phyloP scores from a whole-genome alignment of 2,888 invertebrate genomes.

The Apodemia hepburni region DNA sequence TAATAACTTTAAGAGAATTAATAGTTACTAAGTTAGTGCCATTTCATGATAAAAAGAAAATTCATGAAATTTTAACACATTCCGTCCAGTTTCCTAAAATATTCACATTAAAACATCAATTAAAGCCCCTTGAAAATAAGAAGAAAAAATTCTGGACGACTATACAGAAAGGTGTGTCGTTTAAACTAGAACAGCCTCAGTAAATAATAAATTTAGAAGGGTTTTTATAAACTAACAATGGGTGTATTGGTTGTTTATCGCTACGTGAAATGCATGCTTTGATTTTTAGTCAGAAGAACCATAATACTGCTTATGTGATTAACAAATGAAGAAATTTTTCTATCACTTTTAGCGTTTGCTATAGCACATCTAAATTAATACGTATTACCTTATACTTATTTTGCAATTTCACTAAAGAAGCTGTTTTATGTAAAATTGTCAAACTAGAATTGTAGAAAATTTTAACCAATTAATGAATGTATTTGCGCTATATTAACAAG shows the following conservation, averaged over 20 bases:
- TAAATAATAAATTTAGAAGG: neutral
- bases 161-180: neutral
- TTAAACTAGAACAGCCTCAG: neutral
- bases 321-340: neutral
- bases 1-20: neutral
- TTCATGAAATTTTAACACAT: constrained; percentile 7
- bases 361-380: neutral
- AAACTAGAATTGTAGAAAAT: neutral
- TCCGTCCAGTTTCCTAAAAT: neutral
- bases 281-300: neutral
- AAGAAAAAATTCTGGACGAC: neutral
- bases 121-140: neutral
- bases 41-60: constrained; percentile 6
- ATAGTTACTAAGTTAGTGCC: constrained; percentile 7
- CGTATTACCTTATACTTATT: neutral
- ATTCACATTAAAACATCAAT: neutral
- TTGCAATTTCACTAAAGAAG: neutral
- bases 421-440: neutral
- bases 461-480: neutral
- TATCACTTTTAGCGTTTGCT: neutral
- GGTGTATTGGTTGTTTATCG: neutral
- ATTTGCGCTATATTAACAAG: neutral
- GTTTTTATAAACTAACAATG: neutral
- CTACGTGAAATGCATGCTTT: neutral
- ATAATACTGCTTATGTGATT: neutral